phyloP scores from a whole-genome alignment of 2,888 invertebrate genomes.

The Brachyptera putata region DNA sequence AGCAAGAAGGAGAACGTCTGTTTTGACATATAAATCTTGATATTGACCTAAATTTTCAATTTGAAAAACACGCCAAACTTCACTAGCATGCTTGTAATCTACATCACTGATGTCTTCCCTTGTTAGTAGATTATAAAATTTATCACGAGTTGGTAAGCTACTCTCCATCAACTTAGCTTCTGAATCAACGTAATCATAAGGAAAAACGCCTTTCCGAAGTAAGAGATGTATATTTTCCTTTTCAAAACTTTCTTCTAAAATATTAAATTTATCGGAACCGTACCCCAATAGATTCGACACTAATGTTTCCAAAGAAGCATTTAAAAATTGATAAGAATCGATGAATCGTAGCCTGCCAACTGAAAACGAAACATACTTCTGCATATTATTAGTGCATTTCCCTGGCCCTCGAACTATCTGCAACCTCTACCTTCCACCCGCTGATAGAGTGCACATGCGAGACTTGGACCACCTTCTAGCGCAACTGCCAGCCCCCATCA shows the following conservation, averaged over 20 bases:
- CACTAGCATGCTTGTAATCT: conserved; percentile 37
- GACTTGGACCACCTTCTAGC: no score
- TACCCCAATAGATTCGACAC: conserved; percentile 32
- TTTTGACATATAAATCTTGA: conserved; percentile 38
- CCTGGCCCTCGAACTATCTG: no score
- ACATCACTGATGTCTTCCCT: conserved; percentile 20
- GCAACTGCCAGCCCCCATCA: no score
- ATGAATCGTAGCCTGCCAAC: conserved; percentile 33
- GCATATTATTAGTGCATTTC: conserved; percentile 28
- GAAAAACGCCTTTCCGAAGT: conserved; percentile 39
- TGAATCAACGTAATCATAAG: conserved; percentile 39
- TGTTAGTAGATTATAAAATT: conserved; percentile 35
- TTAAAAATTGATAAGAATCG: conserved; percentile 39
- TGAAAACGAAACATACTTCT: no score
- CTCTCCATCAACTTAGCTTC: no score
- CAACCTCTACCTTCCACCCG: no score
- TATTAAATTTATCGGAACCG: not conserved
- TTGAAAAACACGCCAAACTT: conserved; percentile 37
- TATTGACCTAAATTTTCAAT: conserved; percentile 37
- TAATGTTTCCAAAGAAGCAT: conserved; percentile 37
- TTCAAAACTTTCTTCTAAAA: not conserved
- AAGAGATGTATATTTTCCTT: conserved; percentile 30
- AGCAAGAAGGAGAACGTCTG: conserved; percentile 37
- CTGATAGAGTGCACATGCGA: no score
- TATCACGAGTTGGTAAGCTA: no score